Conservation (phyloP, 2,797 vertebrate genomes). For the Myoxocephalus aenaeus region DNA sequence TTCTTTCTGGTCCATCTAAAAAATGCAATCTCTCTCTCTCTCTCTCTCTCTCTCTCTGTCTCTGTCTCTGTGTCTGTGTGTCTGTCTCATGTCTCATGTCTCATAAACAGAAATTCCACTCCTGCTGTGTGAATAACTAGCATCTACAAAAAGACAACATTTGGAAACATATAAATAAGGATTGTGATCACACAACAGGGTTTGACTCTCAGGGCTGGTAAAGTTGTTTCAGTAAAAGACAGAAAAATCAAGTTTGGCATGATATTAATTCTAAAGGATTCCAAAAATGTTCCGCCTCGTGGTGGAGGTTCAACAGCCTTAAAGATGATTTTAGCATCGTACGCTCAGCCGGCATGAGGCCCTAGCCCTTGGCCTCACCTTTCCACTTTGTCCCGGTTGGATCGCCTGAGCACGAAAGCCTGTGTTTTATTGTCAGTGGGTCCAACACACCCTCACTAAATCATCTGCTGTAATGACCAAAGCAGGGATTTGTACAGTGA, state of each 20-base stretch:
- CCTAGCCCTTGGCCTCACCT: conserved; percentile 34
- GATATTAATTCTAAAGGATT: background rate
- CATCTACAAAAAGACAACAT: too few species aligned
- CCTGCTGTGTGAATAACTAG: too few species aligned
- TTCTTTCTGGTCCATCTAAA: conserved; percentile 43
- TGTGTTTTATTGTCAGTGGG: conserved; percentile 39
- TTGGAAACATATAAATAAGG: too few species aligned
- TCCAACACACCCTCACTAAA: conserved; percentile 61
- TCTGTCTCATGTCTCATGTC: too few species aligned
- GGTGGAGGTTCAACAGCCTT: background rate
- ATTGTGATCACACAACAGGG: too few species aligned
- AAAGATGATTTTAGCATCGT: conserved; percentile 3
- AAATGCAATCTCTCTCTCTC: conserved; percentile 23
- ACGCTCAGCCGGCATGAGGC: background rate
- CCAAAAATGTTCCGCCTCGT: background rate
- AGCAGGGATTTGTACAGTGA: conserved; percentile 44
- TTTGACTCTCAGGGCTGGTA: background rate
- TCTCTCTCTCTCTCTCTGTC: conserved; percentile 8
- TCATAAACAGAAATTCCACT: conserved; percentile 37
- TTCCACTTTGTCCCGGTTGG: conserved; percentile 28
- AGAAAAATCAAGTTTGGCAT: conserved; percentile 7
- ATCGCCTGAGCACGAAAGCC: conserved; percentile 26
- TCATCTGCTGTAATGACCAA: conserved; percentile 70
- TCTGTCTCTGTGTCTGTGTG: too few species aligned
- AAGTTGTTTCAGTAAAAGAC: background rate